Base-by-base conservation (phyloP, 1,140 invertebrate species). In the Drosophila guanche region DNA sequence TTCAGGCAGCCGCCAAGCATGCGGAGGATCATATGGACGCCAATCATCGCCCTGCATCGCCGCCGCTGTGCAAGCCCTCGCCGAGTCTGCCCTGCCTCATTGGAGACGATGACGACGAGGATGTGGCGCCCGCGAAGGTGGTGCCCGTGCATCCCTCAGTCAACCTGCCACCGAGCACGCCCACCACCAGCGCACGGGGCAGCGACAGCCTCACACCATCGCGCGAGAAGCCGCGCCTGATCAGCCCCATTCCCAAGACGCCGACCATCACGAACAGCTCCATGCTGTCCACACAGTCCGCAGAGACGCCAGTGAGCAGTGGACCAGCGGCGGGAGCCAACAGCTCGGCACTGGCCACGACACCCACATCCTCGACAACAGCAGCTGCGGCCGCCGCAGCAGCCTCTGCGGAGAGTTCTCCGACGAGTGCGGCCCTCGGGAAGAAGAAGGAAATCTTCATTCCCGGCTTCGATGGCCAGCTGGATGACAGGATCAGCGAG, bases 401-500 rank as follows among this genome's bases (percentile, higher is more conserved):
- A 54, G 47, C 56, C 43, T 48, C 43, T 7, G 42, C 62, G 1
- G 54, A 67, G 0, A 53, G 42, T 7, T 76, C 76, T 1, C 72
- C 89, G 8, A 68, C 74, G 2, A 71, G 76, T 10, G 53, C 68
- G 0, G 51, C 51, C 2, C 42, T 60, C 25, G 55, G 51, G 6
- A 68, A 91, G 76, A 93, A 94, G 75, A 93, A 94, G 76, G 94
- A 95, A 22, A 94, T 94, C 71, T 93, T 95, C 40, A 95, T 95
- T 55, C 94, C 95, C 6, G 95, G 94, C 1, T 96, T 95, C 83
- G 94, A 94, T 54, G 92, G 92, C 2, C 93, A 95, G 66, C 93
- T 95, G 7, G 95, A 96, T 74, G 94, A 95, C 61, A 93, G 93
- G 47, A 94, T 95, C n/a, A 95, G 96, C 86, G 95, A 97, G 84